Evolutionary conservation across 2,888 invertebrate genomes (phyloP), one percentile per base, ranked within the genome.

Genomic region (Maniola hyperantus): DNA sequence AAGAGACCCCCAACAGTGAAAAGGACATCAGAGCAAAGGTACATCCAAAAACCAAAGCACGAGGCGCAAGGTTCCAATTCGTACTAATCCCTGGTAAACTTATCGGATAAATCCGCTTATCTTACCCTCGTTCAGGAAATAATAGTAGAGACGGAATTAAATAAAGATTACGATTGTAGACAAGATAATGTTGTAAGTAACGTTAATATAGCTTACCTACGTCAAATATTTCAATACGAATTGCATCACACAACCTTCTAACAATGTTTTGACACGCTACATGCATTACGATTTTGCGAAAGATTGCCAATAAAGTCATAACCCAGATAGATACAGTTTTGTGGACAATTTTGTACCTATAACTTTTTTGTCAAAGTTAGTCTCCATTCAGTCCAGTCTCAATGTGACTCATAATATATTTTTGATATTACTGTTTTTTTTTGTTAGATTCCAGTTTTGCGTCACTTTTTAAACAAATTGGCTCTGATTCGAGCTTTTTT

Each of bases 11-110:
- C 48, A 95, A 95, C 84, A 91, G 82, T 73, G 95, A 95, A 77
- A 95, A 95, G 83, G 94, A 94, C 83, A 95, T 95, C 77, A 92
- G 94, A 83, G 94, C 94, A 78, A 95, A 95, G 94, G 94, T 94
- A 90, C 85, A 71, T 75, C 61, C 70, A 50, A 66, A 50, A 59
- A 51, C 63, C 53, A 72, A 69, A 73, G 36, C 66, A 54, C 65
- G 72, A 76, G 71, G 71, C 72, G 71, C 76, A 80, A 75, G 89
- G 85, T 89, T 89, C 89, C 89, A 89, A 89, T 89, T 88, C 83
- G 79, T 76, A 64, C 62, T 64, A 62, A 64, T 58, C 64, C 68
- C 55, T 36, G 15, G 39, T 68, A n/a, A 18, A 65, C 26, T 58
- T 53, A 58, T 64, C 36, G 42, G 15, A 42, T 62, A 54, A 62